Base-by-base conservation (phyloP, 2,888 invertebrate genomes). In the Amphiduros pacificus region DNA sequence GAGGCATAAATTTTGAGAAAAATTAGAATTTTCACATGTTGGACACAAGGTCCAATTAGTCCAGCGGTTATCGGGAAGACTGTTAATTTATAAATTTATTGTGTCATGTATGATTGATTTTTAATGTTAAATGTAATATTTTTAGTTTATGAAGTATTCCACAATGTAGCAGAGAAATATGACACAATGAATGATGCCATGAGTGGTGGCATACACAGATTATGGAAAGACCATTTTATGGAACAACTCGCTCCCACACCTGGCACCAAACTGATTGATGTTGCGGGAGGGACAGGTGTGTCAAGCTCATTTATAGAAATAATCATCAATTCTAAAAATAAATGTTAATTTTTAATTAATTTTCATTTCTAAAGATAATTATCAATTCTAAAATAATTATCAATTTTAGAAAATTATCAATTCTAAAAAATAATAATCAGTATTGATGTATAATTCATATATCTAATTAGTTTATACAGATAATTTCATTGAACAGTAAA, bases 131-230 rank as follows among this genome's bases (percentile, higher is more conserved):
- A 11, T 49, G 9, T 57, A 58, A 57, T 60, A 64, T 32, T 70
- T 86, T 5, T 83, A 94, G 98, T 98, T 0, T 89, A 93, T 73
- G 87, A 91, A 75, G 95, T 99, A 6, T 99, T 99, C 79, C 91
- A 93, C 81, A 93, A 91, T 77, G 98, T 99, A 1, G 96, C 99
- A 0, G 86, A 89, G 60, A 91, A 90, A 22, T 99, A 99, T 82
- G 99, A 99, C 82, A 75, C 90, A 61, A 99, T 99, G 98, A 99
- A 99, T 80, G 99, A 99, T 86, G 90, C 88, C 0, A 96, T 99
- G 97, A 97, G 96, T 56, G 84, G 90, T 66, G 97, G 98, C 5
- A 87, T 98, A 63, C 99, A 99, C 83, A 85, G 98, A 50, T 69
- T 97, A 2, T 99, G 99, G 99, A 99, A 99, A 82, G 95, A 98